Evolutionary conservation across 1,140 invertebrate genomes (phyloP).

Genomic region (Coptotermes formosanus): DNA sequence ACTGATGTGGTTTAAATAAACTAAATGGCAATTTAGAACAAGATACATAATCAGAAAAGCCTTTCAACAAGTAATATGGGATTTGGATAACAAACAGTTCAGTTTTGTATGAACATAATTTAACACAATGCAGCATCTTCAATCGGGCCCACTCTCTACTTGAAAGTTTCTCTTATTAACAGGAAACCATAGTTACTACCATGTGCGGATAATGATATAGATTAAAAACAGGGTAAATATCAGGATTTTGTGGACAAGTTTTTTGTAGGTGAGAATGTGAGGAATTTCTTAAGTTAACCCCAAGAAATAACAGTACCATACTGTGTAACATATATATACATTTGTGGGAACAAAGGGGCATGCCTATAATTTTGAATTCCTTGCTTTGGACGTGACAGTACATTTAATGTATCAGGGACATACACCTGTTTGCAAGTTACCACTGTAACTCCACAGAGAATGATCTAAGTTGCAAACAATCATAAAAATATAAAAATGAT

Average conservation of each 20-base stretch:
- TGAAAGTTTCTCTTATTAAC: not conserved
- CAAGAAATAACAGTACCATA: not conserved
- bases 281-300: constrained; percentile 14
- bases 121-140: not conserved
- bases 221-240: constrained; percentile 18
- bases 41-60: too few relatives aligned
- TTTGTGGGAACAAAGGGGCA: not conserved
- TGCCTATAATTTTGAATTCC: not conserved
- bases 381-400: not conserved
- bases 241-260: constrained; percentile 12
- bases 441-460: not conserved
- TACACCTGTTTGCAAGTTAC: not conserved
- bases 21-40: too few relatives aligned
- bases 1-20: too few relatives aligned
- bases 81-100: not conserved
- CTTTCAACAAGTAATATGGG: too few relatives aligned
- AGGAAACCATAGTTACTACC: constrained; percentile 27
- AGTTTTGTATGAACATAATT: not conserved
- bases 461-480: not conserved
- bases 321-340: not conserved
- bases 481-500: not conserved
- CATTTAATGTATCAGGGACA: not conserved
- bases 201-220: constrained; percentile 25
- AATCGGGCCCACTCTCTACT: not conserved
- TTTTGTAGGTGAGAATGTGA: constrained; percentile 22